Percentiles rank a stretch among this genome's conserved stretches.
Conservation (phyloP, 2,113 vertebrate species). For the Varanus komodoensis region DNA sequence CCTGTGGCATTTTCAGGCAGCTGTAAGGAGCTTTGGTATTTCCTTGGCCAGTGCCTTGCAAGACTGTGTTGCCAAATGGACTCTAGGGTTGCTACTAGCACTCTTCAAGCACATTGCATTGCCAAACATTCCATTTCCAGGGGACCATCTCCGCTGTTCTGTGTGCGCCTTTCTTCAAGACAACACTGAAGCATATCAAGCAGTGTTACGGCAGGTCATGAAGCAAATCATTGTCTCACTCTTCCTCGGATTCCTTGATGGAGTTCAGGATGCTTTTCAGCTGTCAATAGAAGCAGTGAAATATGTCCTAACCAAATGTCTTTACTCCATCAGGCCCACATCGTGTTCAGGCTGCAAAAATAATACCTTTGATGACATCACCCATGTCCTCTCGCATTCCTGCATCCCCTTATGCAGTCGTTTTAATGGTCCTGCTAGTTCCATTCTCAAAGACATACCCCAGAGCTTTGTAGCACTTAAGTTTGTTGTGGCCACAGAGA, state of each 20-base stretch:
- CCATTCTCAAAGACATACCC: neutral
- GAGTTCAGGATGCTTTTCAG: neutral
- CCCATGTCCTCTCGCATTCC: conserved; percentile 13
- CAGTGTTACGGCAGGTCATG: neutral
- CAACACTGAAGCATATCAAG: conserved; percentile 6
- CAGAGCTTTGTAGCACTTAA: conserved; percentile 1
- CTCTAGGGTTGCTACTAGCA: neutral
- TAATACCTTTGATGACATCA: conserved; percentile 12
- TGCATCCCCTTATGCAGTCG: neutral
- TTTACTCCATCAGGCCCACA: neutral
- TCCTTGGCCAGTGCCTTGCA: neutral
- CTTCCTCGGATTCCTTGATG: conserved; percentile 30
- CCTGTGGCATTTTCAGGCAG: neutral
- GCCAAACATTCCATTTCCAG: neutral
- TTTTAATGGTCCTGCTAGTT: conserved; percentile 24
- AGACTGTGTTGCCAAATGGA: neutral
- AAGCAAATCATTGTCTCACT: conserved; percentile 5
- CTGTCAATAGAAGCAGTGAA: neutral
- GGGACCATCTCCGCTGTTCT: neutral
- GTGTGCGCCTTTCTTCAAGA: neutral
- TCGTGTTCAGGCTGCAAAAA: neutral
- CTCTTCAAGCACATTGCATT: neutral
- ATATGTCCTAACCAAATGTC: neutral
- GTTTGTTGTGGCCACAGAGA: neutral
- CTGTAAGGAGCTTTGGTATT: neutral